Evolutionary conservation across 2,113 vertebrate species (phyloP).

Genomic region (Centropus bengalensis): DNA sequence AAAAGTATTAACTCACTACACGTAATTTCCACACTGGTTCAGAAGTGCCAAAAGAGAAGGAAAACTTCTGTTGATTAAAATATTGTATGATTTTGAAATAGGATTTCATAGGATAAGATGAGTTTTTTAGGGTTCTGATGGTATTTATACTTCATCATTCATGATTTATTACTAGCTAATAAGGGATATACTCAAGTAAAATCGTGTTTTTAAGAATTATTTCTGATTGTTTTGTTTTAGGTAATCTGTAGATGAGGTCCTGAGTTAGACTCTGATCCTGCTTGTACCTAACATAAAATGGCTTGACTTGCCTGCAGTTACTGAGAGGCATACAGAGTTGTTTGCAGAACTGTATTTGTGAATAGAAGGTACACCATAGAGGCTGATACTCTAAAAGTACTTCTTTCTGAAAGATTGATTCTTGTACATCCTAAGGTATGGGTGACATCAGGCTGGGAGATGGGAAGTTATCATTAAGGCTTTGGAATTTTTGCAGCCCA

Average conservation of each 20-base stretch:
- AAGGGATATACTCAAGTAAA: conserved; percentile 66
- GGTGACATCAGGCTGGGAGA: background rate
- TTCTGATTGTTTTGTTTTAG: conserved; percentile 8
- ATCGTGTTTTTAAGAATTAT: conserved; percentile 55
- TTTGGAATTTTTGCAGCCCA: conserved; percentile 59
- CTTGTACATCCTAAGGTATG: background rate
- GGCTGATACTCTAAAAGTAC: conserved; percentile 21
- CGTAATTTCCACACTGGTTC: conserved; percentile 50
- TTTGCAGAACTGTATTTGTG: conserved; percentile 9
- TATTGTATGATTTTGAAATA: conserved; percentile 56
- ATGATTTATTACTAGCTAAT: conserved; percentile 68
- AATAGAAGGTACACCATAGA: background rate
- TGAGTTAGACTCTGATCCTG: background rate
- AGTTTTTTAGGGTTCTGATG: conserved; percentile 68
- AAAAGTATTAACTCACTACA: conserved; percentile 18
- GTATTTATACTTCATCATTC: conserved; percentile 72
- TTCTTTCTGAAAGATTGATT: conserved; percentile 31
- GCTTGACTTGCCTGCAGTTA: background rate
- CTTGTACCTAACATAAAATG: background rate
- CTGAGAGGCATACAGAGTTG: background rate
- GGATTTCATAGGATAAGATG: conserved; percentile 65
- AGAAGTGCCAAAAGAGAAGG: conserved; percentile 65
- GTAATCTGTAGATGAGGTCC: conserved; percentile 12
- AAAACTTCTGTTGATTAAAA: conserved; percentile 18
- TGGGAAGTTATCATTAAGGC: conserved; percentile 10